These are phyloP conservation scores for Tachysurus fulvidraco DNA, from an alignment of 2,113 vertebrate genomes.

Conservation along the genomic window DNA sequence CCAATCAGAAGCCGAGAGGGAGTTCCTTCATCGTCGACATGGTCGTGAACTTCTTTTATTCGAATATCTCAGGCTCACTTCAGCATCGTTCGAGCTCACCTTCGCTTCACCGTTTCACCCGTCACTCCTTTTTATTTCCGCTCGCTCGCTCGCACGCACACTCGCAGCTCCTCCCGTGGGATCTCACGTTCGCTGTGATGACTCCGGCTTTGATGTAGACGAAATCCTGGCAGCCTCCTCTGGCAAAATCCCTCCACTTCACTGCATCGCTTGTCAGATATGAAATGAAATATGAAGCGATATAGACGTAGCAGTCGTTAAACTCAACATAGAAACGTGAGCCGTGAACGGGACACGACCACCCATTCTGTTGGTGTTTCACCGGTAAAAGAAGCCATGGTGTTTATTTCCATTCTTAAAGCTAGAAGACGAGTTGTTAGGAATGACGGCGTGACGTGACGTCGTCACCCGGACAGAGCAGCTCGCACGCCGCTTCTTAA, in stretches of 20 bases:
- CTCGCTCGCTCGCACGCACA: conserved; percentile 32
- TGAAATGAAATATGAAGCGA: conserved; percentile 6
- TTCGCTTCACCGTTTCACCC: conserved; percentile 46
- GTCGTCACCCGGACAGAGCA: conserved; percentile 21
- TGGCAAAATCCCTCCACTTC: conserved; percentile 30
- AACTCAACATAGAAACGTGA: not conserved
- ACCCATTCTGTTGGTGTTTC: not conserved
- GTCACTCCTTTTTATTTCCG: conserved; percentile 49
- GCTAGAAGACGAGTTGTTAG: not conserved
- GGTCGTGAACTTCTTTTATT: conserved; percentile 15
- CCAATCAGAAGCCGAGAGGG: not conserved
- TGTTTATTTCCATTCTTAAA: not conserved
- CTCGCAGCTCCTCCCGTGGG: conserved; percentile 44
- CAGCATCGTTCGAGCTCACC: conserved; percentile 30
- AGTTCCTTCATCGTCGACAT: no score
- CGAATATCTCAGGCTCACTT: conserved; percentile 7
- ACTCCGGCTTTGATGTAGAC: conserved; percentile 50
- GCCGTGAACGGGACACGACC: not conserved
- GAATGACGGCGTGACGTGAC: conserved; percentile 23
- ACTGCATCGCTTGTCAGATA: conserved; percentile 42
- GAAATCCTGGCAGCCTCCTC: conserved; percentile 50
- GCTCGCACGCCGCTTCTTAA: conserved; percentile 42
- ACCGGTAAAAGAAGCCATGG: not conserved
- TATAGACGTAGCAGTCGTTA: conserved; percentile 22
- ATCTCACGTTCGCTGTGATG: conserved; percentile 48